phyloP scores from a whole-genome alignment of 2,113 vertebrate genomes.

The Ploceus nigricollis region DNA sequence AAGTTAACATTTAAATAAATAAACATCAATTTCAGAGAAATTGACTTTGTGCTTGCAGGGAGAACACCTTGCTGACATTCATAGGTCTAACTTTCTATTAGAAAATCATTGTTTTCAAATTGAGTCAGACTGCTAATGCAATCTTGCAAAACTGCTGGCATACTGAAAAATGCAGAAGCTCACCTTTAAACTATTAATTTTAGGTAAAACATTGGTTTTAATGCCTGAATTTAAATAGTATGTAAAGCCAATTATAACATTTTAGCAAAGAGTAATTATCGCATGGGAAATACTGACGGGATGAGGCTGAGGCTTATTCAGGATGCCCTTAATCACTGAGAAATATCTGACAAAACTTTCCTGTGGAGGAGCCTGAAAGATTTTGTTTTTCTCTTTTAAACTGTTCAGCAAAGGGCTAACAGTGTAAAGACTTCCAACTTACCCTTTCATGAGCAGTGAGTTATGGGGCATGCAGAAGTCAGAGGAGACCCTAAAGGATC shows the following conservation, averaged over 20 bases:
- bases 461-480: neutral
- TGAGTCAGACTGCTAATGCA: neutral
- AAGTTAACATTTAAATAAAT: neutral
- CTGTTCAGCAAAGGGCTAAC: neutral
- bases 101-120: neutral
- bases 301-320: neutral
- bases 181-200: neutral
- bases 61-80: neutral
- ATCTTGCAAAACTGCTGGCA: neutral
- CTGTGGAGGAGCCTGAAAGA: neutral
- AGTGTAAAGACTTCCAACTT: neutral
- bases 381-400: neutral
- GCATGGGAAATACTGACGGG: neutral
- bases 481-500: neutral
- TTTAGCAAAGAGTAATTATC: neutral
- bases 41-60: neutral
- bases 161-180: neutral
- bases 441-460: neutral
- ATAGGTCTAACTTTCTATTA: neutral
- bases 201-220: neutral
- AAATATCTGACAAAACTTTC: neutral
- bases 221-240: neutral
- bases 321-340: neutral
- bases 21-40: neutral
- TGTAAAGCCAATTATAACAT: neutral